Conservation (phyloP, 1,140 invertebrate species). For the Temnothorax nylanderi region DNA sequence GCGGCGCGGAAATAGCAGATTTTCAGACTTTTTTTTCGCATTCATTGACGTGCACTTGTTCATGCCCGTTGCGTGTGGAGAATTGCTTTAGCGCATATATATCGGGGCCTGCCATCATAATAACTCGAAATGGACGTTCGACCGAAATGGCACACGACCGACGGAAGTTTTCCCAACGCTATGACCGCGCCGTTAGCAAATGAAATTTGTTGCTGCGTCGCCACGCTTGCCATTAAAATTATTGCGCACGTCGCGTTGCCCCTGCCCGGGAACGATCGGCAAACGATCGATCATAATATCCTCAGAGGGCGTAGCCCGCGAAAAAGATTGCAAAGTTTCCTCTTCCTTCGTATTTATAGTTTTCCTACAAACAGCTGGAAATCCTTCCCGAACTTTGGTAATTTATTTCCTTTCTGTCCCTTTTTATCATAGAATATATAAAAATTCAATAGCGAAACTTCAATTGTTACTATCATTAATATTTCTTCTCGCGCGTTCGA, state of each 20-base stretch:
- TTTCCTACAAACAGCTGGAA: conserved; percentile 16
- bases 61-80: conserved; percentile 39
- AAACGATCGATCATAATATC: conserved; percentile 52
- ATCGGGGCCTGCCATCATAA: conserved; percentile 52
- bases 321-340: conserved; percentile 35
- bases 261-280: conserved; percentile 25
- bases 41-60: conserved; percentile 52
- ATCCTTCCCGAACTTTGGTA: neutral
- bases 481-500: neutral
- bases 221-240: conserved; percentile 62
- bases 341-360: neutral
- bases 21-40: conserved; percentile 16
- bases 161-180: conserved; percentile 49
- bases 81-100: conserved; percentile 48
- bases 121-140: conserved; percentile 49
- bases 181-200: conserved; percentile 61
- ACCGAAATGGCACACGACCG: conserved; percentile 51
- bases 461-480: conserved; percentile 1
- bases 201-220: conserved; percentile 66
- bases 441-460: neutral
- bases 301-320: conserved; percentile 7
- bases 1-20: neutral
- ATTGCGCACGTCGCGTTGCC: conserved; percentile 43
- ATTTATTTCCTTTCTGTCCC: neutral
- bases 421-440: neutral